Base-by-base conservation (phyloP, 1,140 invertebrate species). In the Brachionus manjavacas region DNA sequence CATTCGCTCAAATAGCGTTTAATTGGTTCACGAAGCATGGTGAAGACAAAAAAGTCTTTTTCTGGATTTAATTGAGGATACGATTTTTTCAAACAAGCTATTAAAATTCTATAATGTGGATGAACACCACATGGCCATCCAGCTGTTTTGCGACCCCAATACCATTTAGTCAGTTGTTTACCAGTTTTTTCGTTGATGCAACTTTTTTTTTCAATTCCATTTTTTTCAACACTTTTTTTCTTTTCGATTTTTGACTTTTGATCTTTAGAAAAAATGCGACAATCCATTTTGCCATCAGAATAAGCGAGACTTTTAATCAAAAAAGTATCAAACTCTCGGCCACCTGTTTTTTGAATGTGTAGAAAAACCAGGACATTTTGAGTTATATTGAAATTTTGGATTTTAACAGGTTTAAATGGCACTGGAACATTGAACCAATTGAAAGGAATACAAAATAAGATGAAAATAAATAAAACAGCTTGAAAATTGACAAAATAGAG, bases 121-220 rank as follows among this genome's bases (percentile, higher is more conserved):
- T 99, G 97, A 20, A 99, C 91, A 74, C 97, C 97, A 91, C 97
- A 99, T 87, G 95, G 95, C 97, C 97, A 99, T 68, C 97, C 97
- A n/a, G 96, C 98, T 8, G 96, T 98, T 90, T 98, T 98, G 87
- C 97, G 92, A 88, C 96, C 98, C 90, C 99, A 98, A 70, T 99
- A 91, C 97, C 97, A 99, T 7, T 11, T 2, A 87, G 84, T 4
- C 86, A 87, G 23, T 87, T 86, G 43, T 88, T 87, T n/a, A 43
- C n/a, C 25, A 20, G 35, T 55, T 41, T 14, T 31, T 2, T 25
- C 41, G 64, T 49, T 91, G 95, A 96, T 31, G 1, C 60, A 64
- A 6, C 6, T 66, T n/a, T 35, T 28, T 39, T 70, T 12, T 35
- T 70, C 3, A 14, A 12, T 35, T 70, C 6, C 11, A 35, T 35